Conservation (phyloP, 1,140 invertebrate species). For the Ridgeia piscesae region DNA sequence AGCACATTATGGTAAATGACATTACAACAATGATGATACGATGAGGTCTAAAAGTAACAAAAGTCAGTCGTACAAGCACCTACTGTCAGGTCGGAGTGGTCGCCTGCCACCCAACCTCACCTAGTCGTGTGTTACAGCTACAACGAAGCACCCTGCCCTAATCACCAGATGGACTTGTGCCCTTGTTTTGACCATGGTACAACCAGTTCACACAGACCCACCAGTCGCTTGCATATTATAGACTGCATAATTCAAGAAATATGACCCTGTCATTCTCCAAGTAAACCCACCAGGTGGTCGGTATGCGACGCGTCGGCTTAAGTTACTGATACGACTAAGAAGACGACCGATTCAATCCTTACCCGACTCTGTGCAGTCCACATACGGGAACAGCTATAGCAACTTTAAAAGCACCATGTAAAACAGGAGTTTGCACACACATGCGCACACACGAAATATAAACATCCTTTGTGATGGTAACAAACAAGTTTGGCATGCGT, state of each 20-base stretch:
- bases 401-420: neutral
- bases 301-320: neutral
- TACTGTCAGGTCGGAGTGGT: neutral
- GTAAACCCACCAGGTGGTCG: neutral
- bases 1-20: neutral
- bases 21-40: neutral
- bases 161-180: neutral
- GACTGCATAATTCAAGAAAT: neutral
- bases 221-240: neutral
- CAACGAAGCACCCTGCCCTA: neutral
- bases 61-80: neutral
- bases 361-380: neutral
- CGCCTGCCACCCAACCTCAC: neutral
- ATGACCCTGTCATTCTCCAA: constrained; percentile 4
- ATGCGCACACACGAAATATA: neutral
- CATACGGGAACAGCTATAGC: neutral
- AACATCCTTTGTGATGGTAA: neutral
- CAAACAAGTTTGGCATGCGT: neutral
- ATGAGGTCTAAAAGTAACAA: constrained; percentile 5
- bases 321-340: neutral
- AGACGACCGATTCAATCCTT: neutral
- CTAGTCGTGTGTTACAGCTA: neutral
- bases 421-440: neutral
- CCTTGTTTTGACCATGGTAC: neutral
- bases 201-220: neutral